Conservation (phyloP, 2,888 invertebrate species). For the Plebejus anna region DNA sequence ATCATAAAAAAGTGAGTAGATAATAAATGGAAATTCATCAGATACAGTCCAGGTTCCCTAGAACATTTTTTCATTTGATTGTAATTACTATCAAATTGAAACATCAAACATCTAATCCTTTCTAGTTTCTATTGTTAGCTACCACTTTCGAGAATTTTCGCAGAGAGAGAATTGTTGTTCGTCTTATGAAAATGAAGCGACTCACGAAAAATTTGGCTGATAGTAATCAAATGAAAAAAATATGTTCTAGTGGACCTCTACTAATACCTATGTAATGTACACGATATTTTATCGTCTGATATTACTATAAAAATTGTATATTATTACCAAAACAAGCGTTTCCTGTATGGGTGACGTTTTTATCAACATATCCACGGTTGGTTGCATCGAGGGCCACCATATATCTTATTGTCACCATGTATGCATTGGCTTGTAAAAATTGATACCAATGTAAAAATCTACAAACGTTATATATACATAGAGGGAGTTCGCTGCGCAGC, state of each 20-base stretch:
- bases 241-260: too few relatives aligned
- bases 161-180: too few relatives aligned
- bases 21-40: background rate
- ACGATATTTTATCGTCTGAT: background rate
- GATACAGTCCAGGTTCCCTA: background rate
- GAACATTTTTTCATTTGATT: too few relatives aligned
- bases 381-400: background rate
- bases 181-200: too few relatives aligned
- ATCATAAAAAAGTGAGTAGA: background rate
- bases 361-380: constrained; percentile 14
- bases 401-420: constrained; percentile 15
- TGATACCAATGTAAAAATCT: background rate
- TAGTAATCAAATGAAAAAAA: too few relatives aligned
- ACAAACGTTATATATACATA: background rate
- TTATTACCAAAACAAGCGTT: background rate
- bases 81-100: too few relatives aligned
- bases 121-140: too few relatives aligned
- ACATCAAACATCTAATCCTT: too few relatives aligned
- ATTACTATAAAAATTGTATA: background rate
- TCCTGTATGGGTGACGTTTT: constrained; percentile 13
- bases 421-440: constrained; percentile 8
- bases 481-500: background rate
- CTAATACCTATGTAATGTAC: too few relatives aligned
- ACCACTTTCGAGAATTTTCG: too few relatives aligned
- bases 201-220: too few relatives aligned